A percentile compares a stretch with the other conserved stretches of the same genome.
phyloP scores from a whole-genome alignment of 2,888 invertebrate species.

The Melikaiella ostensackeni region DNA sequence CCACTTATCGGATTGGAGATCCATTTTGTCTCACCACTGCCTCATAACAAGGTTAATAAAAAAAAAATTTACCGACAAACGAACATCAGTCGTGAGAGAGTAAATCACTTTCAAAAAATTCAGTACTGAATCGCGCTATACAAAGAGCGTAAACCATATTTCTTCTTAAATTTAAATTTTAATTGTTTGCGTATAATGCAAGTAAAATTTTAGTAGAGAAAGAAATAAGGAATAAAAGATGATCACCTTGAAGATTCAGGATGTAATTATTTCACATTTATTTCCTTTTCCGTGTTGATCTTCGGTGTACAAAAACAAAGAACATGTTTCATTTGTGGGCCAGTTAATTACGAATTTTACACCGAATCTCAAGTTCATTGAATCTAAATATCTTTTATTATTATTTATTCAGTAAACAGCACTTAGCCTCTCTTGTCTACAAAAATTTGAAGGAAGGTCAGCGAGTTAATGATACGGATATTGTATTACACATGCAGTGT shows the following conservation, averaged over 20 bases:
- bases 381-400: background rate
- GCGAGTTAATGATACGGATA: background rate
- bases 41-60: background rate
- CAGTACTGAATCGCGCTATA: background rate
- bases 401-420: background rate
- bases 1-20: background rate
- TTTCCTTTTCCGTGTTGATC: conserved; percentile 5
- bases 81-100: background rate
- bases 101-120: background rate
- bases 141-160: background rate
- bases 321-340: background rate
- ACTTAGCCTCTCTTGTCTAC: background rate
- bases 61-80: background rate
- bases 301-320: background rate
- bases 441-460: background rate
- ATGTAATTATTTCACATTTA: background rate
- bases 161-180: background rate
- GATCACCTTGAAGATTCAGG: background rate
- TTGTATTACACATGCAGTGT: background rate
- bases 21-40: background rate
- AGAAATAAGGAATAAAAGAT: background rate
- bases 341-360: background rate
- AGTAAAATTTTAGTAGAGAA: background rate
- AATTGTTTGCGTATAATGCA: background rate
- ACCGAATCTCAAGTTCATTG: background rate